Conservation (phyloP, 2,113 vertebrate species). For the Poicephalus gulielmi region DNA sequence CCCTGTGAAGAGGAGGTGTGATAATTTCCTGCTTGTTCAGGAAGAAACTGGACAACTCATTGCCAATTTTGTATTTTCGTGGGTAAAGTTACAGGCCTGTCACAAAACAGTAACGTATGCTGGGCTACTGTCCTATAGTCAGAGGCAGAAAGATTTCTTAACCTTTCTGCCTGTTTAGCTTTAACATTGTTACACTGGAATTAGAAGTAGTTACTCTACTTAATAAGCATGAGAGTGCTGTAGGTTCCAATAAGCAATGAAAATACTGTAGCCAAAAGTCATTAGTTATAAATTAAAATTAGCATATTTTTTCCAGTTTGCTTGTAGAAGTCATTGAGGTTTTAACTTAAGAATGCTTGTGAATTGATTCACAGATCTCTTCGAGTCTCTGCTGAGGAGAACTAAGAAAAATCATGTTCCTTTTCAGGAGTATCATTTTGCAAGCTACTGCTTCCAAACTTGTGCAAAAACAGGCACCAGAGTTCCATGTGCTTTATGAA, state of each 20-base stretch:
- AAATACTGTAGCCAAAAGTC: neutral
- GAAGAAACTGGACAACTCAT: neutral
- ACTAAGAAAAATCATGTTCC: neutral
- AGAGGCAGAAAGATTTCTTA: neutral
- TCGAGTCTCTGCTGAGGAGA: slow-evolving; percentile 19
- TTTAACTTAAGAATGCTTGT: neutral
- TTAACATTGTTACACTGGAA: neutral
- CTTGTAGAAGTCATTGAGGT: neutral
- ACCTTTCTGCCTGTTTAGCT: neutral
- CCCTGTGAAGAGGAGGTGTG: neutral
- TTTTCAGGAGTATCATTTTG: neutral
- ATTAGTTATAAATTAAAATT: neutral
- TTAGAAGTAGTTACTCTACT: neutral
- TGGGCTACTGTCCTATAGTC: neutral
- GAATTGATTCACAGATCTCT: neutral
- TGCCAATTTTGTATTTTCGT: neutral
- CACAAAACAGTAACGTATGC: neutral
- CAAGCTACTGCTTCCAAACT: neutral
- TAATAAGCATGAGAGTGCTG: neutral
- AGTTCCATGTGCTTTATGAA: neutral
- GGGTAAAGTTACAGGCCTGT: neutral
- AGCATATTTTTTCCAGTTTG: neutral
- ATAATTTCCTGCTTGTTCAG: neutral
- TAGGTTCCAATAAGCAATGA: neutral
- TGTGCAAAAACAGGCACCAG: neutral